Evolutionary conservation across 2,113 vertebrate genomes (phyloP).

Genomic region (Pseudorasbora parva): DNA sequence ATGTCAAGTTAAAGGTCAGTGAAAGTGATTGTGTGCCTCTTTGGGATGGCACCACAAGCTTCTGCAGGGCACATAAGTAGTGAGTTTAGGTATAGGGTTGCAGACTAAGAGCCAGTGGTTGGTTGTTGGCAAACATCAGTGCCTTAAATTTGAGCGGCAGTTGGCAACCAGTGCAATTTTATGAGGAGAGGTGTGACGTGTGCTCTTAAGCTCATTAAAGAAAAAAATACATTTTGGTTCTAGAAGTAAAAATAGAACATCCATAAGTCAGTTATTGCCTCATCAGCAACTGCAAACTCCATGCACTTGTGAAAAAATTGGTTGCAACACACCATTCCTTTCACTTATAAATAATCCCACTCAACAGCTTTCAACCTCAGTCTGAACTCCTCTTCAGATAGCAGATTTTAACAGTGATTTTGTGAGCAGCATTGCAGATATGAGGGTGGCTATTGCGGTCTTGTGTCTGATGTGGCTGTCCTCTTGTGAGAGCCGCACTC

Average conservation of each 20-base stretch:
- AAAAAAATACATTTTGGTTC: not conserved
- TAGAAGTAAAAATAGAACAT: not conserved
- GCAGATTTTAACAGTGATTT: not conserved
- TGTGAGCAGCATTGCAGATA: slow-evolving; percentile 18
- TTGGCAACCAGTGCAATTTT: no score
- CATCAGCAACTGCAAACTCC: slow-evolving; percentile 7
- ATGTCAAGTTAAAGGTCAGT: no score
- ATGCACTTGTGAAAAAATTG: slow-evolving; percentile 34
- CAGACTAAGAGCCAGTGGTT: no score
- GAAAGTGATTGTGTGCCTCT: no score
- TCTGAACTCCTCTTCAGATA: not conserved
- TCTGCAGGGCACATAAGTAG: no score
- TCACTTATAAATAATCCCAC: slow-evolving; percentile 24
- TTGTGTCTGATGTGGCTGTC: slow-evolving; percentile 39
- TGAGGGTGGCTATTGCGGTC: slow-evolving; percentile 34
- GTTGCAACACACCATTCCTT: slow-evolving; percentile 25
- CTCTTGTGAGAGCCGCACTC: not conserved
- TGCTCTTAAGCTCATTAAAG: not conserved
- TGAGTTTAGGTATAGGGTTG: no score
- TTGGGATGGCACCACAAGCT: no score
- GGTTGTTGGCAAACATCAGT: no score
- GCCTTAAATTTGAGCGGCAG: no score
- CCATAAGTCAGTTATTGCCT: slow-evolving; percentile 23
- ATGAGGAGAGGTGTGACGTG: no score
- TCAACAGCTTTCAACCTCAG: not conserved